Percentiles rank a stretch among this genome's conserved stretches.
phyloP scores from a whole-genome alignment of 2,113 vertebrate species.

The Phrynocephalus versicolor region DNA sequence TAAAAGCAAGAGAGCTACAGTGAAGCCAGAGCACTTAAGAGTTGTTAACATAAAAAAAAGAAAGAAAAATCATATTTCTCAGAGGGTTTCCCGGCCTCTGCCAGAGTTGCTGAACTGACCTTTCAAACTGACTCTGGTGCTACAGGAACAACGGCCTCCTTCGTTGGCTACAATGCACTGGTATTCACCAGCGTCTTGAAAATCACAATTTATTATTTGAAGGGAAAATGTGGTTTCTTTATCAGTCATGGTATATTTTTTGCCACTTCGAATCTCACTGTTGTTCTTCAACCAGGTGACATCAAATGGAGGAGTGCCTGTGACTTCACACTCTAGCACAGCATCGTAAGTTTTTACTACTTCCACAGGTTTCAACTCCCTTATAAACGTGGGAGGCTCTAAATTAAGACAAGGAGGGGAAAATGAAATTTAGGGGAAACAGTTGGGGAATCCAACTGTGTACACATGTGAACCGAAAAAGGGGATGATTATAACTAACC shows the following conservation, averaged over 20 bases:
- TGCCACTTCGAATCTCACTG: conserved; percentile 90
- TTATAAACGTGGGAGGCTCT: conserved; percentile 91
- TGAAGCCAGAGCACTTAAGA: conserved; percentile 38
- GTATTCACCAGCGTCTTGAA: conserved; percentile 91
- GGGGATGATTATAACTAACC: conserved; percentile 78
- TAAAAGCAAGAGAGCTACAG: conserved; percentile 55
- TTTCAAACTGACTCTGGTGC: conserved; percentile 87
- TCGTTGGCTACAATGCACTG: conserved; percentile 90
- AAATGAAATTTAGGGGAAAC: conserved; percentile 36
- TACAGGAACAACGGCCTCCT: conserved; percentile 90
- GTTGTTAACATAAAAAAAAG: conserved; percentile 36
- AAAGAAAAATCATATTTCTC: background rate
- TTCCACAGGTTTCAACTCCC: conserved; percentile 79
- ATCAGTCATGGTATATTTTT: conserved; percentile 85
- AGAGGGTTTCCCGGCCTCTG: background rate
- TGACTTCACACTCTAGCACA: conserved; percentile 84
- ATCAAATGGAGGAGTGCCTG: conserved; percentile 89
- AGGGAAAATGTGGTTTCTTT: conserved; percentile 81
- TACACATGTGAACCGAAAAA: background rate
- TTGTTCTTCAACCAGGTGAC: conserved; percentile 93
- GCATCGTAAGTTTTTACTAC: conserved; percentile 86
- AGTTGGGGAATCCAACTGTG: background rate
- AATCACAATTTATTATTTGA: conserved; percentile 86
- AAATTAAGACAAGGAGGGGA: conserved; percentile 59
- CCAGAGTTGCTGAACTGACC: conserved; percentile 77